A percentile compares a stretch with the other conserved stretches of the same genome.
Evolutionary conservation across 2,888 invertebrate species (phyloP).

Genomic region (Lasioglossum lativentre): DNA sequence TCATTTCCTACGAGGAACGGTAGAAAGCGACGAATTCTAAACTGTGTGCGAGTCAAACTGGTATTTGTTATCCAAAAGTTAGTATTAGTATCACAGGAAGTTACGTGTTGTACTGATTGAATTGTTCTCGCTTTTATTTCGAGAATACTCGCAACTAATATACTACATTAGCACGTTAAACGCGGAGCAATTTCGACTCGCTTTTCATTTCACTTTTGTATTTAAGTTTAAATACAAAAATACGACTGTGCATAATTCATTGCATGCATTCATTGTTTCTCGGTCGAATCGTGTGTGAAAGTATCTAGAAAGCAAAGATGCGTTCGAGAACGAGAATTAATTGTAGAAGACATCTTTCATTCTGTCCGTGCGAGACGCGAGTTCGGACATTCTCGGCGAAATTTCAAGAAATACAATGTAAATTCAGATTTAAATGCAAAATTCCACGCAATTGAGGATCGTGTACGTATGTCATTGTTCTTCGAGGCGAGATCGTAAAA

Average conservation of each 20-base stretch:
- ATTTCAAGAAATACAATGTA: no score
- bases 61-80: not conserved
- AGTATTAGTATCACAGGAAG: not conserved
- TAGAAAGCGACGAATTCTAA: not conserved
- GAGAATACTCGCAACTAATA: not conserved
- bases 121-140: not conserved
- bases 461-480: not conserved
- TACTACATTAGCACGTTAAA: not conserved
- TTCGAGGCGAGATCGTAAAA: not conserved
- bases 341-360: not conserved
- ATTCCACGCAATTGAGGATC: not conserved
- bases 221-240: not conserved
- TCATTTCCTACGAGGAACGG: not conserved
- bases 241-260: no score
- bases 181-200: not conserved
- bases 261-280: not conserved
- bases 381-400: no score
- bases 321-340: not conserved
- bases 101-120: not conserved
- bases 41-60: not conserved
- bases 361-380: not conserved
- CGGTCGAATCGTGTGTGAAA: not conserved
- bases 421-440: not conserved
- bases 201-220: not conserved
- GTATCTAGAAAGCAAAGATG: not conserved